Conservation (phyloP, 2,113 vertebrate species). For the Sylvia atricapilla region DNA sequence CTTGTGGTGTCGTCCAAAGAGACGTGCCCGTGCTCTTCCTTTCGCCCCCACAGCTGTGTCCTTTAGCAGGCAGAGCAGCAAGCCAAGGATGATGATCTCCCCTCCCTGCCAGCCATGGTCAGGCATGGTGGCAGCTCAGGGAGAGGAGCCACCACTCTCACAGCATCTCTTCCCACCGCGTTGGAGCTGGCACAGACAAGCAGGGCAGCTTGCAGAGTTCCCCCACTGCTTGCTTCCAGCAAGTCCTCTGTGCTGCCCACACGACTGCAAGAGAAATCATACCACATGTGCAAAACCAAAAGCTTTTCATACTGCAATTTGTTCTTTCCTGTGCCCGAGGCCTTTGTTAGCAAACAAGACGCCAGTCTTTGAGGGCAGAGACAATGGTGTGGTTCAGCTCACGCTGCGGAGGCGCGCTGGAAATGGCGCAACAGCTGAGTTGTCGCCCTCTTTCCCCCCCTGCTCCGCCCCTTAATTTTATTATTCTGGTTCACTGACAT, state of each 20-base stretch:
- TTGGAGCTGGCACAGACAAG: neutral
- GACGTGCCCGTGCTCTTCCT: rapidly evolving
- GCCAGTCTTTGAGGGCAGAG: neutral
- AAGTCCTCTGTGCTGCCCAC: neutral
- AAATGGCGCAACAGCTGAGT: neutral
- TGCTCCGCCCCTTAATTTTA: neutral
- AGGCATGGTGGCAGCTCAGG: rapidly evolving
- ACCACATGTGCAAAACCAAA: neutral
- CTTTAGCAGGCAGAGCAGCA: rapidly evolving
- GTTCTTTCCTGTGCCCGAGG: neutral
- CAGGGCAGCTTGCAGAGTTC: rapidly evolving
- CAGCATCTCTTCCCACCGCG: rapidly evolving
- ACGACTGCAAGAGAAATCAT: neutral
- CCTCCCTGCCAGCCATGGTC: rapidly evolving
- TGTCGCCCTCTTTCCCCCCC: rapidly evolving
- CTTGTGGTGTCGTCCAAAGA: neutral
- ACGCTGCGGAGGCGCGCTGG: neutral
- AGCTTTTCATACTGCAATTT: neutral
- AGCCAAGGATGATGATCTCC: neutral
- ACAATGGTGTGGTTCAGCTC: slow-evolving; percentile 38
- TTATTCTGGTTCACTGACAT: neutral
- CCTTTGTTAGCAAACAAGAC: slow-evolving; percentile 40
- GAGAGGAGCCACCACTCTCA: neutral
- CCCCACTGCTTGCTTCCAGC: neutral
- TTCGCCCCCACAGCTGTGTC: rapidly evolving